A percentile compares a stretch with the other conserved stretches of the same genome.
Conservation (phyloP, 2,113 vertebrate species). For the Aythya baeri region DNA sequence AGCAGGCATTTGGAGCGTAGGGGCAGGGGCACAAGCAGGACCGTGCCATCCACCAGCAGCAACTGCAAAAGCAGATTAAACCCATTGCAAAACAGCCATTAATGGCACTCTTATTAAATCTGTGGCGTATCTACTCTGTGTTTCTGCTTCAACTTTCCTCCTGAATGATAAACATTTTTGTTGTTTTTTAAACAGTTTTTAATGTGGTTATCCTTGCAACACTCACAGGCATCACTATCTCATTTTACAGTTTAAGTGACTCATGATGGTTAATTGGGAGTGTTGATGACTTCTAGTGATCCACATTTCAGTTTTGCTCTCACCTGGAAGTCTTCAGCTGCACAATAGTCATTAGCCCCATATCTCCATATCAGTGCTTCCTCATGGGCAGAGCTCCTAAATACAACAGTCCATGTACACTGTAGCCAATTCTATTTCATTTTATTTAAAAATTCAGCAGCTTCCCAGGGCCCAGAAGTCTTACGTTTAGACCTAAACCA, state of each 20-base stretch:
- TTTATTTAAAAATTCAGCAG: neutral
- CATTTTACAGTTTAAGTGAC: neutral
- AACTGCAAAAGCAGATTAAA: neutral
- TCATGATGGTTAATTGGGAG: neutral
- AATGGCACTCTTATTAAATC: neutral
- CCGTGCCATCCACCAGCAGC: neutral
- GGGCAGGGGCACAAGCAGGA: neutral
- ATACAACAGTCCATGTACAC: neutral
- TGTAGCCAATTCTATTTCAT: neutral
- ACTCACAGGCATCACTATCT: neutral
- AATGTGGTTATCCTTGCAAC: neutral
- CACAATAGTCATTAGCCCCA: neutral
- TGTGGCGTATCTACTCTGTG: rapidly evolving
- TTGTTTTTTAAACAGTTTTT: neutral
- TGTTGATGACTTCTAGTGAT: neutral
- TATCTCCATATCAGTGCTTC: neutral
- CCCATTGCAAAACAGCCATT: neutral
- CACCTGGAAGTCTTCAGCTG: neutral
- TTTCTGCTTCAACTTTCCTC: neutral
- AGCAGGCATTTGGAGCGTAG: neutral
- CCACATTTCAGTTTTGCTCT: neutral
- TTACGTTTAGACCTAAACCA: neutral
- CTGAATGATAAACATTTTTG: neutral
- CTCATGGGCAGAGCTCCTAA: neutral
- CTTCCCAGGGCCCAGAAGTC: neutral